These are phyloP conservation scores for Erebia epiphron DNA, from an alignment of 2,888 invertebrate genomes.

Conservation along the genomic window DNA sequence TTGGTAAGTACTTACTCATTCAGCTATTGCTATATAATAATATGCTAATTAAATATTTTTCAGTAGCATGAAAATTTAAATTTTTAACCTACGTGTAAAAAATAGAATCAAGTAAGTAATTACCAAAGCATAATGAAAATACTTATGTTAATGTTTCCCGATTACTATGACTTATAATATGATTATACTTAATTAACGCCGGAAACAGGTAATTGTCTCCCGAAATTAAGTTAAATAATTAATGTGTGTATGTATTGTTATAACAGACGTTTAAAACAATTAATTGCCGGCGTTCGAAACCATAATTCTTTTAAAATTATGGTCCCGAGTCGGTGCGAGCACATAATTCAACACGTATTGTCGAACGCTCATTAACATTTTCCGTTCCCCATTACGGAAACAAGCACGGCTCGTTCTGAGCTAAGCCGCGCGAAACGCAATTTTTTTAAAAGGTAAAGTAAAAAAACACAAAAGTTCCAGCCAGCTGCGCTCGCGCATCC, in stretches of 20 bases:
- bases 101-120: background rate
- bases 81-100: background rate
- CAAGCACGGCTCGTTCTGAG: slow-evolving; percentile 62
- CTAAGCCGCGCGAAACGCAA: slow-evolving; percentile 76
- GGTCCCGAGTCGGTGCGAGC: slow-evolving; percentile 49
- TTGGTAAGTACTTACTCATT: no score
- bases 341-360: slow-evolving; percentile 64
- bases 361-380: slow-evolving; percentile 74
- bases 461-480: slow-evolving; percentile 72
- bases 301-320: slow-evolving; percentile 61
- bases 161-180: slow-evolving; percentile 8
- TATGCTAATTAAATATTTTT: background rate
- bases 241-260: slow-evolving; percentile 38
- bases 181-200: slow-evolving; percentile 17
- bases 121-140: background rate
- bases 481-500: slow-evolving; percentile 81
- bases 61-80: background rate
- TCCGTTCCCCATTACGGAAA: slow-evolving; percentile 74
- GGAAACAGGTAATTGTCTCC: slow-evolving; percentile 19
- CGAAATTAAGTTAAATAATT: slow-evolving; percentile 31
- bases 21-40: no score
- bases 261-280: slow-evolving; percentile 51
- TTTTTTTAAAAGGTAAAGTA: slow-evolving; percentile 65
- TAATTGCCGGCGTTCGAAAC: slow-evolving; percentile 55
- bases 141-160: slow-evolving; percentile 7